A percentile compares a stretch with the other conserved stretches of the same genome.
Evolutionary conservation across 2,797 vertebrate species (phyloP).

Genomic region (Gymnothorax javanicus): DNA sequence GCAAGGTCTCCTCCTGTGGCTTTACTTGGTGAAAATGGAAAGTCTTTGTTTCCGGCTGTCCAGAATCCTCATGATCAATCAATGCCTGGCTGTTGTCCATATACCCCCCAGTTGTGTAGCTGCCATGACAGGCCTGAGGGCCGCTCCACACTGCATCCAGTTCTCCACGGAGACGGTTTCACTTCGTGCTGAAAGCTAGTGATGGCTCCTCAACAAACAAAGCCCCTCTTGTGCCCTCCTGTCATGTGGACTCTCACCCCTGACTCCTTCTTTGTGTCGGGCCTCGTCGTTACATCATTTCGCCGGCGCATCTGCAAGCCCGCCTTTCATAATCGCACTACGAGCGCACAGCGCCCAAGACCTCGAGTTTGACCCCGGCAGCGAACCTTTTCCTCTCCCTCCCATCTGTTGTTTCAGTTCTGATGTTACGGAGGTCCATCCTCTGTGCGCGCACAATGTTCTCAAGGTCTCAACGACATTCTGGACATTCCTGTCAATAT

Average conservation of each 20-base stretch:
- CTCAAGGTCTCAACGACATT: not conserved
- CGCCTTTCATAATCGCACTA: not conserved
- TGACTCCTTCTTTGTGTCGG: not conserved
- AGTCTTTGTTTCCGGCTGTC: not conserved
- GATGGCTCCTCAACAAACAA: not conserved
- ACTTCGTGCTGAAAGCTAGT: not conserved
- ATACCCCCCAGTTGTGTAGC: not conserved
- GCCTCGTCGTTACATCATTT: not conserved
- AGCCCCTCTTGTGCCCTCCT: not conserved
- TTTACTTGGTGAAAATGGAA: not conserved
- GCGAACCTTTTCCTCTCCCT: not conserved
- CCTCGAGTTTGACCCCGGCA: not conserved
- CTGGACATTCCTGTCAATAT: not conserved
- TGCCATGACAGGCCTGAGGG: not conserved
- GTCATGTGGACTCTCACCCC: not conserved
- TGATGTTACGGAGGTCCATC: not conserved
- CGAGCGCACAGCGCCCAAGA: not conserved
- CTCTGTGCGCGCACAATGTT: constrained; percentile 10
- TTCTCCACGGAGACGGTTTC: not conserved
- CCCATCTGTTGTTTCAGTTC: not conserved
- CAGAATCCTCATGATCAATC: not conserved
- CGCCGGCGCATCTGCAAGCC: not conserved
- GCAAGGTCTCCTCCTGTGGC: not conserved
- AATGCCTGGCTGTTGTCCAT: not conserved
- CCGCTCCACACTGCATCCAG: not conserved